phyloP scores from a whole-genome alignment of 53 echinoderm and acorn worm species.

The Echinarachnius parma region DNA sequence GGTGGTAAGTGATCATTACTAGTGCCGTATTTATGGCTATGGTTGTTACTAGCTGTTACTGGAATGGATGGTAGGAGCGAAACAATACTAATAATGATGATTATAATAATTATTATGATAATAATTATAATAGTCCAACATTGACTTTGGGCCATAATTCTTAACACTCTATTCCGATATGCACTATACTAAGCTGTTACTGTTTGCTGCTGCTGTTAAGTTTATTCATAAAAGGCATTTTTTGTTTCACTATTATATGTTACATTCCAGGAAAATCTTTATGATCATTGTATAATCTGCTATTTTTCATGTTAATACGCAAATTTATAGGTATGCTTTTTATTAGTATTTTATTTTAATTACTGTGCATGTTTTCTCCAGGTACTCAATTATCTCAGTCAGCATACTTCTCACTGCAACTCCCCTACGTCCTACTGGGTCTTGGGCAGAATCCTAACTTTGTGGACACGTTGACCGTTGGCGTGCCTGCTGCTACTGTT shows the following conservation, averaged over 20 bases:
- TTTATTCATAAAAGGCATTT: too few relatives aligned
- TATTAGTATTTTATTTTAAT: neutral
- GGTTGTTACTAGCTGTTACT: too few relatives aligned
- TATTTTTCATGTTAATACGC: neutral
- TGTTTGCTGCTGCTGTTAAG: too few relatives aligned
- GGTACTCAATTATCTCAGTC: conserved; percentile 87
- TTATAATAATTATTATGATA: too few relatives aligned
- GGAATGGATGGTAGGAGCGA: too few relatives aligned
- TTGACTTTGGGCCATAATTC: too few relatives aligned
- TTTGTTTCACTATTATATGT: neutral
- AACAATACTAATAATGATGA: too few relatives aligned
- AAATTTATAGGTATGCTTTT: neutral
- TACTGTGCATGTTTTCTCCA: conserved; percentile 31
- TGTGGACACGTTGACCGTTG: conserved; percentile 67
- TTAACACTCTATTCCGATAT: too few relatives aligned
- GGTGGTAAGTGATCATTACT: conserved; percentile 38
- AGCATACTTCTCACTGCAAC: conserved; percentile 78
- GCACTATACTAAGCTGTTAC: too few relatives aligned
- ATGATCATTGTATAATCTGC: neutral
- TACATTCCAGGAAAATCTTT: neutral
- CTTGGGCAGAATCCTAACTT: conserved; percentile 95
- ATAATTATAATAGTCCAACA: too few relatives aligned
- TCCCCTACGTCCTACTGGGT: conserved; percentile 83
- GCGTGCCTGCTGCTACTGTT: conserved; percentile 43
- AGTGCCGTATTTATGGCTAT: too few relatives aligned